These are phyloP conservation scores for Lampropteryx suffumata DNA, from an alignment of 2,888 invertebrate species.

Conservation along the genomic window DNA sequence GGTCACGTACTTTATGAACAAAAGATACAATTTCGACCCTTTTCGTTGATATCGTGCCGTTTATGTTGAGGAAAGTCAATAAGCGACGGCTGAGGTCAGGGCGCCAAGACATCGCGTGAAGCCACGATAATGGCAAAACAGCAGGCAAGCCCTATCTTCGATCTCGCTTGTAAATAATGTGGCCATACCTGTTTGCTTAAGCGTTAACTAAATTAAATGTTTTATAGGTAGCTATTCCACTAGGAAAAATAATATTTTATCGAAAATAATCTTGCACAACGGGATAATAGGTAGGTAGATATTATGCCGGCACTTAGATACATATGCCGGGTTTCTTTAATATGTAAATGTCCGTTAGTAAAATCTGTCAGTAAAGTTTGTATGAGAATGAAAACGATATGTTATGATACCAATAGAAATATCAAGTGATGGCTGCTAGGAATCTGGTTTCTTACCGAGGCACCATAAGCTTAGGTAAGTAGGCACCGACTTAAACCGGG, in stretches of 20 bases:
- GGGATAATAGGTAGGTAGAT: no score
- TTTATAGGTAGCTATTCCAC: not conserved
- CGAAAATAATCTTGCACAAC: no score
- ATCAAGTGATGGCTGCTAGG: no score
- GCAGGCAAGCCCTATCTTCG: slow-evolving; percentile 60
- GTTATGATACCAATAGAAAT: no score
- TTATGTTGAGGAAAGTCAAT: slow-evolving; percentile 61
- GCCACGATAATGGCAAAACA: slow-evolving; percentile 51
- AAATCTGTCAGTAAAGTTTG: no score
- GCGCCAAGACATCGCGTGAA: slow-evolving; percentile 69
- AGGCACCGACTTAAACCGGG: no score
- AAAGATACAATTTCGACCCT: slow-evolving; percentile 26
- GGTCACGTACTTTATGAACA: slow-evolving; percentile 9
- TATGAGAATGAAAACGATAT: no score
- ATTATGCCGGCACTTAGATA: no score
- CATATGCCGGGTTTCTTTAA: no score
- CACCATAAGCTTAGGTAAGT: no score
- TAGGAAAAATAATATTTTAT: not conserved
- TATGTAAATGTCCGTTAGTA: no score
- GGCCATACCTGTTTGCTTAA: slow-evolving; percentile 23
- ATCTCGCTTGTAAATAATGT: slow-evolving; percentile 48
- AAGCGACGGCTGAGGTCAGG: slow-evolving; percentile 62
- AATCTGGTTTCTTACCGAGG: no score
- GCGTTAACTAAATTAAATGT: slow-evolving; percentile 6
- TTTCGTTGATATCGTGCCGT: slow-evolving; percentile 40